These are phyloP conservation scores for Physella acuta DNA, from an alignment of 1,140 invertebrate species.

Conservation along the genomic window DNA sequence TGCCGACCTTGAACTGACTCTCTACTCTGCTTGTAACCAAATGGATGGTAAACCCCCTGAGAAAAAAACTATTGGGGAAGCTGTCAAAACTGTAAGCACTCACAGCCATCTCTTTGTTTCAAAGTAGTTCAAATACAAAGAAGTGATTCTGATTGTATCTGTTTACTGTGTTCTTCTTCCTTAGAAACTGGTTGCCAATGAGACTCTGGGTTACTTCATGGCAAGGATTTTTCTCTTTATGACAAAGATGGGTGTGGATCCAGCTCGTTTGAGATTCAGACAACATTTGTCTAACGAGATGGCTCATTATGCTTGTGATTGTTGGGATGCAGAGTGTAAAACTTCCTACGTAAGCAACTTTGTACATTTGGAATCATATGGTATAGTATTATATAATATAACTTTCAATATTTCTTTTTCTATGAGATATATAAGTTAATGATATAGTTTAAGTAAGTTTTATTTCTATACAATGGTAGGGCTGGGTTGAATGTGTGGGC, in stretches of 20 bases:
- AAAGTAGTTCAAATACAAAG: not conserved
- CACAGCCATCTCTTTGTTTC: not conserved
- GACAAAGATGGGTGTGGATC: conserved; percentile 83
- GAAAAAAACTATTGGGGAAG: conserved; percentile 55
- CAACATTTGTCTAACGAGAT: conserved; percentile 99
- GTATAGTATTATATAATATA: not conserved
- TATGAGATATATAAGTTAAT: not conserved
- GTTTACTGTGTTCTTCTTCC: conserved; percentile 27
- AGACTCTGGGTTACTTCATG: conserved; percentile 98
- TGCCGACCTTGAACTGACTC: conserved; percentile 71
- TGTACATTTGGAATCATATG: conserved; percentile 1
- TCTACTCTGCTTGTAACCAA: conserved; percentile 96
- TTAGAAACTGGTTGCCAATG: conserved; percentile 87
- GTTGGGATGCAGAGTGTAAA: conserved; percentile 96
- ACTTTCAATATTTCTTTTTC: no score
- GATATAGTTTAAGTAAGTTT: not conserved
- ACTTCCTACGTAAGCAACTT: conserved; percentile 82
- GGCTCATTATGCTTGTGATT: conserved; percentile 99
- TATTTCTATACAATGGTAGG: no score
- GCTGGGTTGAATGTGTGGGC: conserved; percentile 99
- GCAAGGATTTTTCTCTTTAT: conserved; percentile 91
- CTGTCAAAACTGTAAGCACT: conserved; percentile 59
- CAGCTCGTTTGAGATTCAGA: conserved; percentile 84
- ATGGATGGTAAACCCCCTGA: conserved; percentile 69
- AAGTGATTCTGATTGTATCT: not conserved